Conservation (phyloP, 2,113 vertebrate species). For the Corythornis vintsioides region DNA sequence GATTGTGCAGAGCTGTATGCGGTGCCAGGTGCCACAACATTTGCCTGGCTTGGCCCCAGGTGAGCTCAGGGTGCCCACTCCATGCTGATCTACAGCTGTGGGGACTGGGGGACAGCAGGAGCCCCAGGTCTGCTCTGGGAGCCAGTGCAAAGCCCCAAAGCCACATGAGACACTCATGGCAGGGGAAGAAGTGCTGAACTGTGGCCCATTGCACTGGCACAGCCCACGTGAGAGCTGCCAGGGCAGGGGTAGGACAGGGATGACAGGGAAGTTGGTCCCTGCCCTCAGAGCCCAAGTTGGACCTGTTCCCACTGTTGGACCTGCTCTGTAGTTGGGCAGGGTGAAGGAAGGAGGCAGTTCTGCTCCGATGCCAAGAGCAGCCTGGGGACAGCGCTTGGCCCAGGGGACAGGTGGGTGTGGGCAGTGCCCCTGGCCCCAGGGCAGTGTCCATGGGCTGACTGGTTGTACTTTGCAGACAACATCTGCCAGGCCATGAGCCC, state of each 20-base stretch:
- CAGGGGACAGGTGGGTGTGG: neutral
- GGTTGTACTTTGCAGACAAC: neutral
- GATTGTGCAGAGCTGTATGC: neutral
- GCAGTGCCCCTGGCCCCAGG: neutral
- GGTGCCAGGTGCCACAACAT: too few relatives aligned
- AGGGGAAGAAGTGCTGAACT: neutral
- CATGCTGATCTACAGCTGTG: neutral
- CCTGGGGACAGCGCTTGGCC: accelerated
- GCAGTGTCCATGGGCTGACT: neutral
- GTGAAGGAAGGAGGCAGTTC: neutral
- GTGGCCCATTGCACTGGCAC: accelerated
- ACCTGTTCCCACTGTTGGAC: neutral
- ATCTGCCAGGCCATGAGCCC: neutral
- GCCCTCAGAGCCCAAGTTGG: neutral
- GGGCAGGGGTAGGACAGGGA: neutral
- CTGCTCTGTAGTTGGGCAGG: neutral
- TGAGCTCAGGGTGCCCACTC: accelerated
- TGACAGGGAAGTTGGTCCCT: neutral
- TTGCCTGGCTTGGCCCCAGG: neutral
- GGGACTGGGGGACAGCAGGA: neutral
- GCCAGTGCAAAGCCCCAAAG: neutral
- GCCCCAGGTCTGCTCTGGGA: accelerated
- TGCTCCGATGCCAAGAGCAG: neutral
- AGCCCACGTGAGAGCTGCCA: neutral
- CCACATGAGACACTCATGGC: neutral